These are phyloP conservation scores for Drosophila birchii DNA, from an alignment of 2,888 invertebrate species.

Conservation along the genomic window DNA sequence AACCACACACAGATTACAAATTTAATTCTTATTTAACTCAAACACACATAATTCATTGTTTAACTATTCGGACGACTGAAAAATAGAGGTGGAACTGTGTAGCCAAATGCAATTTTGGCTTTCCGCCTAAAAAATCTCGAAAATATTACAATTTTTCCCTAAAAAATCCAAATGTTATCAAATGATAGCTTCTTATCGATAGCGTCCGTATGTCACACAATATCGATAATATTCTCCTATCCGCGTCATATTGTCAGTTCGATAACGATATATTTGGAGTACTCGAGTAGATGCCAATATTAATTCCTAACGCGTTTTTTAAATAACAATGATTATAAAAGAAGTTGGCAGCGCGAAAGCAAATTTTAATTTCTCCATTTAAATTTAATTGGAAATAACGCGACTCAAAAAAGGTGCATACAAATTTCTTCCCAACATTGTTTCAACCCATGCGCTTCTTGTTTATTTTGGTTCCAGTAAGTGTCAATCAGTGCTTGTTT, in stretches of 20 bases:
- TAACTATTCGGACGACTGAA: slow-evolving; percentile 32
- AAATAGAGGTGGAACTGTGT: slow-evolving; percentile 7
- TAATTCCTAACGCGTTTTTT: slow-evolving; percentile 37
- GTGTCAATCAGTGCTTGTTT: slow-evolving; percentile 2
- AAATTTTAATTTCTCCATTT: slow-evolving; percentile 55
- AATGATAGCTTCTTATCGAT: too few species aligned
- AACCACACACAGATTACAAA: slow-evolving; percentile 25
- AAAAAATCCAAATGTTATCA: too few species aligned
- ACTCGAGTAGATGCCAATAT: not conserved
- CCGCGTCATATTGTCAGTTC: not conserved
- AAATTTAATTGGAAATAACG: slow-evolving; percentile 35
- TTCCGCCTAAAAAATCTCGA: too few species aligned
- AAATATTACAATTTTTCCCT: too few species aligned
- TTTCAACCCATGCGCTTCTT: not conserved
- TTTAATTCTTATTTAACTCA: slow-evolving; percentile 29
- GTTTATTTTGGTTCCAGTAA: slow-evolving; percentile 12
- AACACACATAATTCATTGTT: slow-evolving; percentile 36
- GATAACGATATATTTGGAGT: not conserved
- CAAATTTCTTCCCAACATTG: not conserved
- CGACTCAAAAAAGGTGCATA: slow-evolving; percentile 10
- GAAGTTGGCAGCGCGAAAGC: slow-evolving; percentile 68
- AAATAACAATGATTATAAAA: slow-evolving; percentile 34
- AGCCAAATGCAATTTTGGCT: too few species aligned
- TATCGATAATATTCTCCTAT: too few species aligned
- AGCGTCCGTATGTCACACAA: too few species aligned